A percentile compares a stretch with the other conserved stretches of the same genome.
These are phyloP conservation scores for Bombylius discolor DNA, from an alignment of 2,888 invertebrate genomes.

Conservation along the genomic window DNA sequence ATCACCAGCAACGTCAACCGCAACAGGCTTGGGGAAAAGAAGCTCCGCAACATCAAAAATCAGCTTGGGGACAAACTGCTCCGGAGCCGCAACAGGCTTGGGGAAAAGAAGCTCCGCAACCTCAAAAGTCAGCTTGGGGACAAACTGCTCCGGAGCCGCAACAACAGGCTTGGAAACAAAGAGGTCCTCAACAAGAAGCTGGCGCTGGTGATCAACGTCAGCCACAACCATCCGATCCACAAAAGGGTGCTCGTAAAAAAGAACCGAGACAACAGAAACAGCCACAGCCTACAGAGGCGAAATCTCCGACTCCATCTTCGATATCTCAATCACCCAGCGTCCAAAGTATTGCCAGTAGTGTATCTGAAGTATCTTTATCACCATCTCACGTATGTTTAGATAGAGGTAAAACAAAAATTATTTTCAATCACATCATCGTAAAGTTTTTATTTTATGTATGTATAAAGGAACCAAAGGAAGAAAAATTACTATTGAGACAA, in stretches of 20 bases:
- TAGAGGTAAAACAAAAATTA: not conserved
- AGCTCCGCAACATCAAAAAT: slow-evolving; percentile 1
- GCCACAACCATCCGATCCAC: not conserved
- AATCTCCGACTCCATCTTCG: not conserved
- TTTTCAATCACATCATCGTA: not conserved
- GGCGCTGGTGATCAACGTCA: not conserved
- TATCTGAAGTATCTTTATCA: not conserved
- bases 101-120: not conserved
- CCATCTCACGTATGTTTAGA: not conserved
- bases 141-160: not conserved
- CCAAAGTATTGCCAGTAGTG: not conserved
- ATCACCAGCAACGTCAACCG: not conserved
- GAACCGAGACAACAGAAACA: not conserved
- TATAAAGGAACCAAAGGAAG: slow-evolving; percentile 32
- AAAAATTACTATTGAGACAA: slow-evolving; percentile 41
- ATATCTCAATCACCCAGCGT: not conserved
- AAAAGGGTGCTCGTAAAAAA: not conserved
- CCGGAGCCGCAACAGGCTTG: slow-evolving; percentile 3
- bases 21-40: not conserved
- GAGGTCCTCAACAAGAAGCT: not conserved
- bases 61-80: not conserved
- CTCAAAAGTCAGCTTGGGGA: not conserved
- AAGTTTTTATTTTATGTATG: not conserved
- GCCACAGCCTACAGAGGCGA: not conserved
- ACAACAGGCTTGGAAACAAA: not conserved